Evolutionary conservation across 1,140 invertebrate species (phyloP), one percentile per base, ranked within the genome.

Genomic region (Macrotrachela quadricornifera): DNA sequence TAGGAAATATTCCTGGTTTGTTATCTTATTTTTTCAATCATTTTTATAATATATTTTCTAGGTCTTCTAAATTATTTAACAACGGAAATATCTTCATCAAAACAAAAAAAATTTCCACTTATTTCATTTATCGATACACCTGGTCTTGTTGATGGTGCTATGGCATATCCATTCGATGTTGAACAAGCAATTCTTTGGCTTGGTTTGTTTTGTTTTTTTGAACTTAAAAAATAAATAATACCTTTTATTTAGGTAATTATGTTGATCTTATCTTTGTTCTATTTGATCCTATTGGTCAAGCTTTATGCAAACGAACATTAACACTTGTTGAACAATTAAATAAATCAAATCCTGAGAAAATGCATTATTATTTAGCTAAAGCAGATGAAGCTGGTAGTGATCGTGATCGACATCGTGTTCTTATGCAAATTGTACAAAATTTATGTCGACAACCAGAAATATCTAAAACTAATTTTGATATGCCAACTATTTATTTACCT

Each of bases 351-450:
- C 64, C 72, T 14, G 75, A 77, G 11, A 65, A 73, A 49, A 73
- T 78, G 51, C 67, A 70, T 41, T 73, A 77, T 58, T 77, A 73
- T 59, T 65, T 78, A 15, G 75, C 74, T 40, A 78, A 78, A 61
- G 76, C 76, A 56, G 76, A 78, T 64, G 76, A 78, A 60, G 76
- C 75, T 15, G 76, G 76, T n/a, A 66, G 69, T 56, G 75, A 77
- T 58, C 71, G 71, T 56, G 76, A 77, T 62, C 62, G 73, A 60
- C 71, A 72, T 64, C 73, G 75, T 58, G 75, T 78, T 0, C 70
- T 78, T 67, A 78, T 78, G 76, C 76, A 78, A 61, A 77, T 77
- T 57, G 76, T 77, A 1, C 76, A 78, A 62, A 76, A 78, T 58
- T 59, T 78, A 21, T 78, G 76, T 57, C 77, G 77, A 59, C 61